phyloP scores from a whole-genome alignment of 2,888 invertebrate species.

The Falcaria lacertinaria region DNA sequence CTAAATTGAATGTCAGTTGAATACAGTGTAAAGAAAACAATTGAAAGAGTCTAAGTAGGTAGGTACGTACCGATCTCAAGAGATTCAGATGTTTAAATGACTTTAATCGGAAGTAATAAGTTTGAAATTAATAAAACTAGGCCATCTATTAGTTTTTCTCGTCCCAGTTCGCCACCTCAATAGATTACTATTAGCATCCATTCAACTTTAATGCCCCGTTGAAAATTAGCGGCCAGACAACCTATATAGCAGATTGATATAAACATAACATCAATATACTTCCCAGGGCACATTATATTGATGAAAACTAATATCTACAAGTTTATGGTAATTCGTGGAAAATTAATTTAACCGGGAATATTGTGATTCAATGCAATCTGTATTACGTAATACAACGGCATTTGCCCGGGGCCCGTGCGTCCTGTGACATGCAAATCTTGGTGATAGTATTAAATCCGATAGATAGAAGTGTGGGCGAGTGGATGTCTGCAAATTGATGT shows the following conservation, averaged over 20 bases:
- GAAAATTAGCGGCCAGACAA: neutral
- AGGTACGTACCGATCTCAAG: too few species aligned
- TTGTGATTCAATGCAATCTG: slow-evolving; percentile 46
- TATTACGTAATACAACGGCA: slow-evolving; percentile 48
- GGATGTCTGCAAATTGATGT: slow-evolving; percentile 62
- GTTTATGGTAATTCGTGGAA: slow-evolving; percentile 30
- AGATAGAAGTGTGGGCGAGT: slow-evolving; percentile 51
- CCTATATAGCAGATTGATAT: neutral
- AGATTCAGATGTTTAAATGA: neutral
- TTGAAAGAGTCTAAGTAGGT: too few species aligned
- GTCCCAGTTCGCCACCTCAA: neutral
- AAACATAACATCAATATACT: neutral
- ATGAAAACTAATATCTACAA: slow-evolving; percentile 16
- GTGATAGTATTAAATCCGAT: slow-evolving; percentile 74
- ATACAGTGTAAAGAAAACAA: too few species aligned
- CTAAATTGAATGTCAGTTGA: too few species aligned
- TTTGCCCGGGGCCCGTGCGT: slow-evolving; percentile 45
- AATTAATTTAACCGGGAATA: slow-evolving; percentile 52
- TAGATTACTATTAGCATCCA: slow-evolving; percentile 1
- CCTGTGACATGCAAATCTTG: slow-evolving; percentile 78
- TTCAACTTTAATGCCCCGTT: neutral
- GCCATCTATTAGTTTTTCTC: slow-evolving; percentile 2
- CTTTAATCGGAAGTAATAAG: neutral
- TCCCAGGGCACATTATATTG: neutral
- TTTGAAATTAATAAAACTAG: neutral